A percentile compares a stretch with the other conserved stretches of the same genome.
These are phyloP conservation scores for Dendroctonus ponderosae DNA, from an alignment of 1,140 invertebrate genomes.

Conservation along the genomic window DNA sequence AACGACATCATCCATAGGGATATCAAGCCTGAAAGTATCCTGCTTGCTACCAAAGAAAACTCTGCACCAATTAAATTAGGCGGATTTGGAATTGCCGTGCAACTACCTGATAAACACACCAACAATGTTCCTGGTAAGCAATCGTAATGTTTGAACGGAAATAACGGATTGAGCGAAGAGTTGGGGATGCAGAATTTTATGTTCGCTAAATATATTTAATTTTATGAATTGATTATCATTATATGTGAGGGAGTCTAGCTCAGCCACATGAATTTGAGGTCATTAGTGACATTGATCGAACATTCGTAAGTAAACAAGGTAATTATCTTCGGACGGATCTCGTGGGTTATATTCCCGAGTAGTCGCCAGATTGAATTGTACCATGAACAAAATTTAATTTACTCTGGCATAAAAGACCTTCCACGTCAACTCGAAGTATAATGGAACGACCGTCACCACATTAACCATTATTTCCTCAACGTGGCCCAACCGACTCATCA, in stretches of 20 bases:
- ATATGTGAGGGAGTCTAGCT: too few species aligned
- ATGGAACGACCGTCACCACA: constrained; percentile 13
- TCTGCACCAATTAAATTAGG: constrained; percentile 97
- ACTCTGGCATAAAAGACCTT: constrained; percentile 13
- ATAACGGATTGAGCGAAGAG: not conserved
- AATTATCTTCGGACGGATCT: too few species aligned
- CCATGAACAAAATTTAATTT: constrained; percentile 6
- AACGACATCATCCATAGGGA: constrained; percentile 96
- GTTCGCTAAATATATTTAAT: too few species aligned
- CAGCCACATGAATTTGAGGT: too few species aligned
- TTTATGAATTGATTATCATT: too few species aligned
- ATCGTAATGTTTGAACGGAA: not conserved
- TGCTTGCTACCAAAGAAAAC: constrained; percentile 93
- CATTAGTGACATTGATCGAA: too few species aligned
- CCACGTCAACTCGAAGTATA: constrained; percentile 6
- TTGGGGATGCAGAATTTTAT: constrained; percentile 5
- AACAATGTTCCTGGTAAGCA: constrained; percentile 62
- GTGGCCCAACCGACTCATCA: not conserved
- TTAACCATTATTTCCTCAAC: constrained; percentile 16
- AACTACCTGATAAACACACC: constrained; percentile 75
- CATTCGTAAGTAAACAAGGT: too few species aligned
- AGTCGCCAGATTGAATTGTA: not conserved
- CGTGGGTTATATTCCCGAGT: not conserved
- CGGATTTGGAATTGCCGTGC: constrained; percentile 95
- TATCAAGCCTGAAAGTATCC: constrained; percentile 91